These are phyloP conservation scores for Pseudoips prasinana DNA, from an alignment of 2,888 invertebrate species.

Conservation along the genomic window DNA sequence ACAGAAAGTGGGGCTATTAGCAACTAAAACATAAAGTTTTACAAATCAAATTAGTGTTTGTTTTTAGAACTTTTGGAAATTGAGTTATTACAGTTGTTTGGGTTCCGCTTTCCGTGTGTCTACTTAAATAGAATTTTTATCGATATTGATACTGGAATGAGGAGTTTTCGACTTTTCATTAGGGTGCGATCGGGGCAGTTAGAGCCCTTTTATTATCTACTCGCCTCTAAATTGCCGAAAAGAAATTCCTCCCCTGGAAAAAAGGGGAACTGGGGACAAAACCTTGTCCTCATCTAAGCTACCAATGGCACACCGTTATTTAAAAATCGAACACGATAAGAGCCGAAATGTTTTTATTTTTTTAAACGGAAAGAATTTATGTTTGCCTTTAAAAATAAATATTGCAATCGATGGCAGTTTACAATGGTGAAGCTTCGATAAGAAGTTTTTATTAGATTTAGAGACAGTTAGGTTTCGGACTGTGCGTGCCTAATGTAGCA, in stretches of 20 bases:
- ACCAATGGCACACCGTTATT: constrained; percentile 76
- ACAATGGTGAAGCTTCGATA: constrained; percentile 67
- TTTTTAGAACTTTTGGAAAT: constrained; percentile 21
- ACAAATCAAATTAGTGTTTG: no score
- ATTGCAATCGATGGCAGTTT: constrained; percentile 70
- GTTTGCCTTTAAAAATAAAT: constrained; percentile 71
- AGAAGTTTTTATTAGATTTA: constrained; percentile 73
- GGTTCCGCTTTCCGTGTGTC: constrained; percentile 44
- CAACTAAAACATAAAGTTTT: no score
- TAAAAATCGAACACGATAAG: constrained; percentile 82
- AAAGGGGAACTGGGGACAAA: constrained; percentile 74
- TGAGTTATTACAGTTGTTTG: constrained; percentile 37
- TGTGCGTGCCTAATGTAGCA: constrained; percentile 72
- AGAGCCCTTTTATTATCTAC: constrained; percentile 83
- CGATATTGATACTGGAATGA: constrained; percentile 75
- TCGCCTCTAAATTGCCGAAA: constrained; percentile 80
- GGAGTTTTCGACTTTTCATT: constrained; percentile 78
- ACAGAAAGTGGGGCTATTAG: no score
- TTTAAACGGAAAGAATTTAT: constrained; percentile 77
- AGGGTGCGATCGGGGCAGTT: constrained; percentile 77
- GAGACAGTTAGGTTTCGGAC: constrained; percentile 68
- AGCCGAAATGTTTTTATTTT: constrained; percentile 77
- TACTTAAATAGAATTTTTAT: constrained; percentile 54
- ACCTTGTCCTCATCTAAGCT: constrained; percentile 72
- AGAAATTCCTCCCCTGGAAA: constrained; percentile 75